phyloP scores from a whole-genome alignment of 2,888 invertebrate species.

The Helobdella robusta region DNA sequence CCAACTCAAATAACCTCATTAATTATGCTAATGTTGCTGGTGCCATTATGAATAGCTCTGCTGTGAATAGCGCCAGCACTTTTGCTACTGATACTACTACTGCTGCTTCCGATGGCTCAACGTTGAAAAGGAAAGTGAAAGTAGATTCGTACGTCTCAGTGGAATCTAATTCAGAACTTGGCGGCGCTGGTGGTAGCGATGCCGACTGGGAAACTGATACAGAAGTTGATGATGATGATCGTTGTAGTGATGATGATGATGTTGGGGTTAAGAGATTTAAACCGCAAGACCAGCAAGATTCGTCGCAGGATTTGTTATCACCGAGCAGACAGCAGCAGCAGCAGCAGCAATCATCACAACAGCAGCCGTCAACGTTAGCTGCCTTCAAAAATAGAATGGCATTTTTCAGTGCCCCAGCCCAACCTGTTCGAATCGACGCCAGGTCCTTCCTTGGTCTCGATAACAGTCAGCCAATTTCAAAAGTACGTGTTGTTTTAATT shows the following conservation, averaged over 20 bases:
- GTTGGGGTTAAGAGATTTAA: background rate
- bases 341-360: background rate
- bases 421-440: conserved; percentile 45
- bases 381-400: conserved; percentile 40
- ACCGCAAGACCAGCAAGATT: background rate
- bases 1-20: too few species aligned
- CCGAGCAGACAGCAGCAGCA: background rate
- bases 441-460: conserved; percentile 41
- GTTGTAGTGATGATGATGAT: conserved; percentile 23
- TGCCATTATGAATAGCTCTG: background rate
- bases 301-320: background rate
- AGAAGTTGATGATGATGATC: conserved; percentile 29
- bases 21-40: background rate
- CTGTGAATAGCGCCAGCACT: background rate
- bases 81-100: background rate
- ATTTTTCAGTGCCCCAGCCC: conserved; percentile 44
- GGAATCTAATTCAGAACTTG: conserved; percentile 27
- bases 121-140: background rate
- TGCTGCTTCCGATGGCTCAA: background rate
- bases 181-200: conserved; percentile 30
- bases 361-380: conserved; percentile 24
- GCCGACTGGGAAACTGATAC: conserved; percentile 33
- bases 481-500: too few species aligned
- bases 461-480: too few species aligned
- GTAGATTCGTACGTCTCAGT: background rate